Evolutionary conservation across 2,797 vertebrate genomes (phyloP).

Genomic region (Tadarida brasiliensis): DNA sequence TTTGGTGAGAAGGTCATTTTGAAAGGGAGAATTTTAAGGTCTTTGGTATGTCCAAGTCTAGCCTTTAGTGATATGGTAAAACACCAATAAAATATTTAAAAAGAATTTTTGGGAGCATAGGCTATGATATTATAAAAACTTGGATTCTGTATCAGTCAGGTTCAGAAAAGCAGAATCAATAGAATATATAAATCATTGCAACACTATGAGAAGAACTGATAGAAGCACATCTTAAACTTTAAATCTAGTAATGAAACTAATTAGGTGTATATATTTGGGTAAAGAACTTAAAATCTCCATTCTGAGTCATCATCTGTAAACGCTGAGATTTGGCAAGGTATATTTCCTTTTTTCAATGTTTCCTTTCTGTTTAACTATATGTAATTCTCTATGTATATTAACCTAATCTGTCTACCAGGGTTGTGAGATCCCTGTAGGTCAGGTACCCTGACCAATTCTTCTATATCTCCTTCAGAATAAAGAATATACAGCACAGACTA

Average conservation of each 20-base stretch:
- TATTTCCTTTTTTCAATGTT: background rate
- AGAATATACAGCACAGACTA: background rate
- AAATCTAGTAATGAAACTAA: background rate
- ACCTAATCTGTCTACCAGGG: conserved; percentile 20
- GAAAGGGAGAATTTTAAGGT: conserved; percentile 34
- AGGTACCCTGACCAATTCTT: background rate
- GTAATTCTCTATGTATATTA: background rate
- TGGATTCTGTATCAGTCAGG: background rate
- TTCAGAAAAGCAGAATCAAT: background rate
- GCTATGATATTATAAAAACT: conserved; percentile 1
- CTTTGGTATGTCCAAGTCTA: background rate
- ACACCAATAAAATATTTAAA: background rate
- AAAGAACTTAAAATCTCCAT: background rate
- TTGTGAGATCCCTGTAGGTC: background rate
- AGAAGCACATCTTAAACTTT: background rate
- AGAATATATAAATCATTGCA: background rate
- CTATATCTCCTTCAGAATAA: background rate
- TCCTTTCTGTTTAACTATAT: conserved; percentile 6
- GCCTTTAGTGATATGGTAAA: background rate
- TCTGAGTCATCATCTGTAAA: background rate
- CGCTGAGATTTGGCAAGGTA: background rate
- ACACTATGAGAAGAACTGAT: background rate
- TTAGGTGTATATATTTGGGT: conserved; percentile 18
- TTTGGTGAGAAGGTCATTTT: conserved; percentile 73
- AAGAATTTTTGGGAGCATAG: background rate